phyloP scores from a whole-genome alignment of 2,113 vertebrate genomes.

The Cynopterus brachyotis region DNA sequence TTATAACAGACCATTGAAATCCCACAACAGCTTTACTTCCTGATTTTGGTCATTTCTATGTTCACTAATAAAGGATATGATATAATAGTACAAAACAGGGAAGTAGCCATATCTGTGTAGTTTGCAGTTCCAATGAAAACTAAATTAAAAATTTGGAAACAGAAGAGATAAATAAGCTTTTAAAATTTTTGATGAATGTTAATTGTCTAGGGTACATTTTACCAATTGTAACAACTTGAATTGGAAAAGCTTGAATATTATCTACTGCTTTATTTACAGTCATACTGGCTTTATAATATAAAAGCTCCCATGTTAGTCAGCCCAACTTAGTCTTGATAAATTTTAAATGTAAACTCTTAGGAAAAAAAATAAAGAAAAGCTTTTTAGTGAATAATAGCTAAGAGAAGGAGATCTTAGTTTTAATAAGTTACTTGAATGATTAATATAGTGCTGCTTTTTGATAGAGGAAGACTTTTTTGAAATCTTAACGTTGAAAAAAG shows the following conservation, averaged over 20 bases:
- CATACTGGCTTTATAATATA: not conserved
- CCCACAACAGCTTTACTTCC: not conserved
- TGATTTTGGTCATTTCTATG: not conserved
- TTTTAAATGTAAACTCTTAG: not conserved
- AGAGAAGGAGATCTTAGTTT: not conserved
- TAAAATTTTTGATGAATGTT: not conserved
- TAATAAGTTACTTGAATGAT: not conserved
- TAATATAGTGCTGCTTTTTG: not conserved
- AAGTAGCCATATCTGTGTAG: not conserved
- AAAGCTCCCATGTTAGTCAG: not conserved
- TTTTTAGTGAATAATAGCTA: not conserved
- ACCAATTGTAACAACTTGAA: not conserved
- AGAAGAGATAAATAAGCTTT: not conserved
- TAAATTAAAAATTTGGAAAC: not conserved
- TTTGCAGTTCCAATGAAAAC: not conserved
- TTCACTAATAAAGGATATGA: not conserved
- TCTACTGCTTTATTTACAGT: not conserved
- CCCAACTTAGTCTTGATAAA: not conserved
- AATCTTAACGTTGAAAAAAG: not conserved
- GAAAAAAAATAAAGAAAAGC: not conserved
- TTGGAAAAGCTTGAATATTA: not conserved
- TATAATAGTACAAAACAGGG: not conserved
- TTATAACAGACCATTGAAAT: not conserved
- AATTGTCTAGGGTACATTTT: not conserved
- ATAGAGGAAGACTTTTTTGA: not conserved